Conservation (phyloP, 2,888 invertebrate species). For the Copidosoma aretas region DNA sequence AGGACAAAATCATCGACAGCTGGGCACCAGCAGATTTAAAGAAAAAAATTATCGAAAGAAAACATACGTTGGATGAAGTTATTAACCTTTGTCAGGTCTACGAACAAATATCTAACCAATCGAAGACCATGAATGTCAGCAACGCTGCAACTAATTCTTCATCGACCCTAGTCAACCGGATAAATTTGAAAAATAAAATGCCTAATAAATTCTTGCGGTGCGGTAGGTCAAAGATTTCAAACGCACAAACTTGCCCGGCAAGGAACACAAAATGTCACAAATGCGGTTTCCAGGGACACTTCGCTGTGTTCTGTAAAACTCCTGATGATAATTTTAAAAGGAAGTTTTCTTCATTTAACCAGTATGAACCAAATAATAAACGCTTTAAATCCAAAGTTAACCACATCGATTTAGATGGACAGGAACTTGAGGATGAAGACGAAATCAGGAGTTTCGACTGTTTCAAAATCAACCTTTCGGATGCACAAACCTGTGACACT, state of each 20-base stretch:
- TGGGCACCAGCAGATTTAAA: constrained; percentile 46
- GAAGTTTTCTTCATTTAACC: neutral
- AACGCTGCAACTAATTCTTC: neutral
- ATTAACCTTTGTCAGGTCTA: constrained; percentile 44
- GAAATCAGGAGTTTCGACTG: constrained; percentile 8
- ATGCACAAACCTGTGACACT: neutral
- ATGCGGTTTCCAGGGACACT: constrained; percentile 45
- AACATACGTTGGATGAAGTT: constrained; percentile 44
- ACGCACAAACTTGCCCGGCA: constrained; percentile 42
- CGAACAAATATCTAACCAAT: neutral
- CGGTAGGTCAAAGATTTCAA: neutral
- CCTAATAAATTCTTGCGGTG: neutral
- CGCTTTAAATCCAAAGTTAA: neutral
- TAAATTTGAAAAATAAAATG: neutral
- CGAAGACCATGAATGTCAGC: neutral
- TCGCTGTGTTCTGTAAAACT: constrained; percentile 36
- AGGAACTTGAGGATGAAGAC: neutral
- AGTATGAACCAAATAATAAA: neutral
- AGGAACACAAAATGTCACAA: constrained; percentile 38
- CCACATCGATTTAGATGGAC: neutral
- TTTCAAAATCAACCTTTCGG: neutral
- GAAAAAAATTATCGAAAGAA: constrained; percentile 45
- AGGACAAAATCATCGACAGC: constrained; percentile 45
- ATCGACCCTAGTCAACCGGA: neutral
- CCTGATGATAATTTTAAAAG: neutral